phyloP scores from a whole-genome alignment of 2,113 vertebrate species.

The Felis catus region DNA sequence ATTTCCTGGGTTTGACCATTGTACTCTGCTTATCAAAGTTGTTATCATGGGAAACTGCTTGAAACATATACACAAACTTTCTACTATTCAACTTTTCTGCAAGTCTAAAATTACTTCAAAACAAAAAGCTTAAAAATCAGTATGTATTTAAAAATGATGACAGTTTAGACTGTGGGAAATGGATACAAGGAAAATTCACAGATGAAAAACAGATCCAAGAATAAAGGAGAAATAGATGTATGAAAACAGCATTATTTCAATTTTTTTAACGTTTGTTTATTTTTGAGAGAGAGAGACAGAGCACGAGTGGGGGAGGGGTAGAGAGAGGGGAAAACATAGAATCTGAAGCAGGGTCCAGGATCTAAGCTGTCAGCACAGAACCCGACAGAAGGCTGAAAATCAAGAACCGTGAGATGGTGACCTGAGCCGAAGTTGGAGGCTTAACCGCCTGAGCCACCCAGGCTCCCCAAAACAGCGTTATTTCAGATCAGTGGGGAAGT shows the following conservation, averaged over 20 bases:
- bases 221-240: background rate
- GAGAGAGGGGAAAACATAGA: no score
- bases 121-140: background rate
- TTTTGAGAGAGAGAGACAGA: no score
- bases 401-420: no score
- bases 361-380: no score
- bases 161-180: background rate
- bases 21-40: background rate
- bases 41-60: background rate
- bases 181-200: background rate
- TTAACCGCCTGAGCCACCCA: no score
- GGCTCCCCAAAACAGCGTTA: background rate
- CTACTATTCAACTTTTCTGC: background rate
- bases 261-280: no score
- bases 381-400: no score
- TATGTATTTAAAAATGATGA: background rate
- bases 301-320: no score
- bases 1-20: background rate
- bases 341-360: no score
- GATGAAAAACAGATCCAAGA: background rate
- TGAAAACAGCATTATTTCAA: background rate
- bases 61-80: background rate
- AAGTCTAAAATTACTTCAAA: background rate
- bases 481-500: background rate
- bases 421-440: no score